phyloP scores from a whole-genome alignment of 2,113 vertebrate species.

The Phylloscopus trochiloides region DNA sequence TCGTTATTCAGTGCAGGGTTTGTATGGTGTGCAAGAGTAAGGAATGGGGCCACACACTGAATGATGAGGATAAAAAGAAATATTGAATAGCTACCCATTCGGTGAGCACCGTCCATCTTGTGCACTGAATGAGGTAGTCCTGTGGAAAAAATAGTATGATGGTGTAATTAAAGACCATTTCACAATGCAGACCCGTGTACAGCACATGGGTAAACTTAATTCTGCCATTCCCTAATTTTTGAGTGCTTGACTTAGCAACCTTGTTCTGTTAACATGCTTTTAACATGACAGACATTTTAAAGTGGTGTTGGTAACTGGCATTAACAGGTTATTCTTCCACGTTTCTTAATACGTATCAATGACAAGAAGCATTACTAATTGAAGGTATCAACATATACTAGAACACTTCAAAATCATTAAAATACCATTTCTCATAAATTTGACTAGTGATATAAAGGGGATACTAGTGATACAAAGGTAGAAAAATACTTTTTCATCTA shows the following conservation, averaged over 20 bases:
- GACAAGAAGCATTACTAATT: neutral
- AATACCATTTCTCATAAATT: neutral
- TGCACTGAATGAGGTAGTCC: slow-evolving; percentile 72
- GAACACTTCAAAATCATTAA: neutral
- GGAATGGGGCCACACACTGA: slow-evolving; percentile 69
- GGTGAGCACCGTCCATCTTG: slow-evolving; percentile 72
- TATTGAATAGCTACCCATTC: slow-evolving; percentile 72
- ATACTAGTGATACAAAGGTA: neutral
- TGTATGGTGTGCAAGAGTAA: slow-evolving; percentile 56
- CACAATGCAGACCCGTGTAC: neutral
- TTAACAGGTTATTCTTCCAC: neutral
- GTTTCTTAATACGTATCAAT: neutral
- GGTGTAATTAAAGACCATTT: slow-evolving; percentile 67
- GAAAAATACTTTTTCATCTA: neutral
- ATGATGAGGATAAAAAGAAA: slow-evolving; percentile 71
- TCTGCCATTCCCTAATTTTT: slow-evolving; percentile 9
- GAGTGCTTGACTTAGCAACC: slow-evolving; percentile 60
- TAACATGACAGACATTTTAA: neutral
- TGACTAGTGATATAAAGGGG: neutral
- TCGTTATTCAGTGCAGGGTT: slow-evolving; percentile 53
- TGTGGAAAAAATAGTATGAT: slow-evolving; percentile 68
- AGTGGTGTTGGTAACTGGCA: neutral
- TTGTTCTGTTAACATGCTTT: neutral
- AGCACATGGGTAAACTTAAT: slow-evolving; percentile 1
- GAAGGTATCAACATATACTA: neutral